These are phyloP conservation scores for Genyomyrus donnyi DNA, from an alignment of 2,113 vertebrate species.

Conservation along the genomic window DNA sequence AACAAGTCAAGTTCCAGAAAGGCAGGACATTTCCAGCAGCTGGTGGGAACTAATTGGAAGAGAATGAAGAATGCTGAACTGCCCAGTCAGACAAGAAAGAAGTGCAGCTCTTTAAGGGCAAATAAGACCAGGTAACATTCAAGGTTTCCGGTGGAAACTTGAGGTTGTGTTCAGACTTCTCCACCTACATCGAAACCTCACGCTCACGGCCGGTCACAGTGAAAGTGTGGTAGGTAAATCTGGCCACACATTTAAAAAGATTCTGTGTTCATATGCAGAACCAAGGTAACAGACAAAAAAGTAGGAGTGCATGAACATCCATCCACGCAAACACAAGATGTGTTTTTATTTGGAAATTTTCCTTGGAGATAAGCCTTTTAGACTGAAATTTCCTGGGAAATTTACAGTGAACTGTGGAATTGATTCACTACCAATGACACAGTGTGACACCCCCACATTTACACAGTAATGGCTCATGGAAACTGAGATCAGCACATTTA, in stretches of 20 bases:
- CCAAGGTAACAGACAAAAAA: background rate
- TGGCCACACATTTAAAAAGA: background rate
- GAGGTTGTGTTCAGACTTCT: slow-evolving; percentile 7
- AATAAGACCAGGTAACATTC: slow-evolving; percentile 6
- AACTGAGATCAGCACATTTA: background rate
- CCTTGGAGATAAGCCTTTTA: background rate
- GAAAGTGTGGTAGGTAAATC: background rate
- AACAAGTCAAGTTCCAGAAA: background rate
- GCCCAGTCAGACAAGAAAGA: background rate
- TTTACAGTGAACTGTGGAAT: background rate
- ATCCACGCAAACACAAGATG: slow-evolving; percentile 12
- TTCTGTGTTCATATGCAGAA: background rate
- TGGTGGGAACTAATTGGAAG: background rate
- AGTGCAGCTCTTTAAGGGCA: background rate
- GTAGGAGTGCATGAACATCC: background rate
- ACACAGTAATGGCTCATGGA: background rate
- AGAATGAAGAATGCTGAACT: background rate
- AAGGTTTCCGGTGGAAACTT: slow-evolving; percentile 50
- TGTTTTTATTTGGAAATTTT: background rate
- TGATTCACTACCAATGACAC: background rate
- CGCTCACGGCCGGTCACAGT: slow-evolving; percentile 21
- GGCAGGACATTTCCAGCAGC: background rate
- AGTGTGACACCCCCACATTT: background rate
- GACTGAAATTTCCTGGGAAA: background rate
- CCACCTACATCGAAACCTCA: background rate